Evolutionary conservation across 1,140 invertebrate species (phyloP), one percentile per base, ranked within the genome.

Genomic region (Drosophila ambigua): DNA sequence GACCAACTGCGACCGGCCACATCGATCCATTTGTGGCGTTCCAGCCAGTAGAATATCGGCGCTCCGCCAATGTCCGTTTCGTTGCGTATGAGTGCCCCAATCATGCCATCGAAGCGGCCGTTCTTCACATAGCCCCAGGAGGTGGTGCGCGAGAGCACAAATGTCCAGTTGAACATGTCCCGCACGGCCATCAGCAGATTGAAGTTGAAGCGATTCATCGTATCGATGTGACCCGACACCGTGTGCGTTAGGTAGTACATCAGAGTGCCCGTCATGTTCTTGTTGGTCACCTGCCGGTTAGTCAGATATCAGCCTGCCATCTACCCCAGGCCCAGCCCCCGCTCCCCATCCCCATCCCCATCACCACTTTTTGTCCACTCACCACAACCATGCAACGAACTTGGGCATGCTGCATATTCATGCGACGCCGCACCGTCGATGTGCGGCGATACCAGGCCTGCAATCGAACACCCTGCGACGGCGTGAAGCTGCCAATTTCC

Each of bases 41-140:
- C 94, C 7, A 79, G 54, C 77, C 93, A 93, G 58, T 94, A 93
- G 81, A 94, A 94, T 51, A 95, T 91, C 7, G 95, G 94, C 0
- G 94, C 92, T 2, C 92, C 93, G 13, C 94, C 94, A 44, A 95
- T 93, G 71, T 96, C 95, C 2, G 94, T 93, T 51, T 93, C 87
- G 13, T 93, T 93, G 15, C 92, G 90, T 51, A 94, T 91, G 61
- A 95, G 91, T 0, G 93, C 92, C 1, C 94, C 94, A n/a, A 95
- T 93, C 91, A 95, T 94, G 4, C 95, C 95, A 73, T 95, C 95
- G 67, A 94, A 95, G 13, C 93, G 93, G 2, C 94, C 94, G 90
- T 95, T 94, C 23, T 93, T 91, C 28, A 93, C 55, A 77, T 95
- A 95, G 5, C 95, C 95, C 95, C 95, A 95, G 5, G 94, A 94